Evolutionary conservation across 2,113 vertebrate species (phyloP).

Genomic region (Pelecanoides urinatrix): DNA sequence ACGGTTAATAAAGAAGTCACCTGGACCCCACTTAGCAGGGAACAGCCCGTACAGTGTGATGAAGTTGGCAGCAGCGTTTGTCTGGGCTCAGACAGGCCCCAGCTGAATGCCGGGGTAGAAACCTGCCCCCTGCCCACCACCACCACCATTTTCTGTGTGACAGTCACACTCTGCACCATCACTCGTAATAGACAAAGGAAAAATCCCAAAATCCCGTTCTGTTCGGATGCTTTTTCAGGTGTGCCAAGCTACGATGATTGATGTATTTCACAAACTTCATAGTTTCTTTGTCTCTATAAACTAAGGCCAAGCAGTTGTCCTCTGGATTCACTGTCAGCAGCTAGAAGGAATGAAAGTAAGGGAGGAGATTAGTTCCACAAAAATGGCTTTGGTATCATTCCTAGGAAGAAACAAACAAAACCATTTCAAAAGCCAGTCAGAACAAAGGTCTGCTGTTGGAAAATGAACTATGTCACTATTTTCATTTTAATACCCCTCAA

Average conservation of each 20-base stretch:
- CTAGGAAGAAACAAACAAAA: not conserved
- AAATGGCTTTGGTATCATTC: not conserved
- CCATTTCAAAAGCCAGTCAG: not conserved
- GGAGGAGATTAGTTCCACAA: not conserved
- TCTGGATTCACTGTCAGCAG: constrained; percentile 92
- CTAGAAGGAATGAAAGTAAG: constrained; percentile 65
- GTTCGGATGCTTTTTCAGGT: constrained; percentile 34
- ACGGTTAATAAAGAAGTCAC: not conserved
- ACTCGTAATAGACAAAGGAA: constrained; percentile 93
- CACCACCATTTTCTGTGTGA: not conserved
- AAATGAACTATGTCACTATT: not conserved
- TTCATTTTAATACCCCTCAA: not conserved
- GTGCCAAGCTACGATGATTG: constrained; percentile 80
- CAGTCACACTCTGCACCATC: constrained; percentile 18
- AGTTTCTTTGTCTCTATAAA: constrained; percentile 95
- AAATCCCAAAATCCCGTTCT: constrained; percentile 86
- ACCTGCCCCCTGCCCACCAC: not conserved
- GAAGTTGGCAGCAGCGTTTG: not conserved
- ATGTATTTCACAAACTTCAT: constrained; percentile 95
- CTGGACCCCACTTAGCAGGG: not conserved
- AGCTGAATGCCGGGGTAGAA: accelerated
- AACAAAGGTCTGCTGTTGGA: not conserved
- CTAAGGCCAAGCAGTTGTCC: constrained; percentile 89
- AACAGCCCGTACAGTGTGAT: not conserved
- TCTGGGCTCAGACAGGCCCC: not conserved